Base-by-base conservation (phyloP, 2,797 vertebrate species). In the Myiotriccus ornatus region DNA sequence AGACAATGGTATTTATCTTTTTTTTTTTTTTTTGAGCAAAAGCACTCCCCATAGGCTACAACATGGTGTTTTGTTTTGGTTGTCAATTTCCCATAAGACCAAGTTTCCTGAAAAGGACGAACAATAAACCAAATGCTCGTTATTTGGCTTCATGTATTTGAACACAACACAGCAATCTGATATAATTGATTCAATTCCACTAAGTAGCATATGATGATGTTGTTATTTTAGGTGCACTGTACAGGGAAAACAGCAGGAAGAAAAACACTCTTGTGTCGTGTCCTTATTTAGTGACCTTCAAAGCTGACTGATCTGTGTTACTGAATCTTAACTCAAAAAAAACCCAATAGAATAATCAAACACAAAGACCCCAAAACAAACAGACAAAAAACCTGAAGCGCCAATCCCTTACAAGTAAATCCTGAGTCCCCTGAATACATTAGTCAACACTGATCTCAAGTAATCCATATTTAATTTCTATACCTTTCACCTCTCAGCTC, bases 91-190 rank as follows among this genome's bases (percentile, higher is more conserved):
- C 78, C 90, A 35, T 43, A 89, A 85, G 78, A 78, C 77, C 0
- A 19, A 69, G 32, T 88, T 94, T 92, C 91, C 93, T 96, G 96
- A 96, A 96, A 97, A 93, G 87, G 94, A 94, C 4, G 46, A 96
- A 95, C 84, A 89, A 89, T 95, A 88, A 44, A 70, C 87, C 93
- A 97, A 96, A 96, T 95, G 94, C 94, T 96, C 76, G 43, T 97
- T 95, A 95, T 96, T 96, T 30, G 93, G 55, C 95, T 97, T 96
- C 94, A 88, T 95, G 64, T 96, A 44, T 89, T 84, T 94, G 81
- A 92, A 80, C 62, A 47, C 28, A 79, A 37, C 44, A 57, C 52
- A 68, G 67, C 68, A 83, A 62, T 87, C 84, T 80, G 57, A 75
- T 78, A 34, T 71, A 85, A 94, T 69, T 90, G 64, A 84, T 90